phyloP scores from a whole-genome alignment of 2,113 vertebrate species.

The Crotalus horridus region DNA sequence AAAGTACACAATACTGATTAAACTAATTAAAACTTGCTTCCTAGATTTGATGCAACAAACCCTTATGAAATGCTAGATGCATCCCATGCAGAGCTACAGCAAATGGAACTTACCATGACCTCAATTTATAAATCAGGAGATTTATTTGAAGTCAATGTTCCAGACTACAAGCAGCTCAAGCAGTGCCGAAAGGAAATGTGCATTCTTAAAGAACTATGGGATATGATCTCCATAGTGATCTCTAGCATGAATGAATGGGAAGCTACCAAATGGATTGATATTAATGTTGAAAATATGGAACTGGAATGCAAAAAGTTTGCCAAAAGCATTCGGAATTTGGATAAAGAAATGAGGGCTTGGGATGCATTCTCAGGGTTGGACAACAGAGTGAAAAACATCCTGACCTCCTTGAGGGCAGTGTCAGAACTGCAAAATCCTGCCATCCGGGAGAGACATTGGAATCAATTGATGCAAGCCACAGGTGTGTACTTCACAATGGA shows the following conservation, averaged over 20 bases:
- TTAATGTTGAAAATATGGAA: constrained; percentile 90
- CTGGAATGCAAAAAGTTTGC: constrained; percentile 85
- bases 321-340: constrained; percentile 78
- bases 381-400: constrained; percentile 79
- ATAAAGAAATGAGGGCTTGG: constrained; percentile 88
- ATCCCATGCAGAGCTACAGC: constrained; percentile 78
- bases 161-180: constrained; percentile 85
- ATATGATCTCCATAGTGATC: constrained; percentile 77
- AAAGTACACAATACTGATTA: not conserved
- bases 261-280: constrained; percentile 81
- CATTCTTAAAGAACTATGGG: constrained; percentile 87
- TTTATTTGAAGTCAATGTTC: constrained; percentile 87
- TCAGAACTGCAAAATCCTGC: constrained; percentile 89
- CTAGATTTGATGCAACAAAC: constrained; percentile 78
- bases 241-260: constrained; percentile 82
- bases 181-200: constrained; percentile 82
- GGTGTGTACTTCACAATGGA: constrained; percentile 84
- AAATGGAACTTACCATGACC: constrained; percentile 82
- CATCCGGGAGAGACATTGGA: constrained; percentile 88
- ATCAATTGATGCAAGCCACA: constrained; percentile 84
- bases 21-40: constrained; percentile 40
- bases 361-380: constrained; percentile 86
- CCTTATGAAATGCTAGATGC: constrained; percentile 80
- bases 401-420: constrained; percentile 82
- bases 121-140: constrained; percentile 79